Evolutionary conservation across 2,888 invertebrate species (phyloP), one percentile per base, ranked within the genome.

Genomic region (Ametastegia equiseti): DNA sequence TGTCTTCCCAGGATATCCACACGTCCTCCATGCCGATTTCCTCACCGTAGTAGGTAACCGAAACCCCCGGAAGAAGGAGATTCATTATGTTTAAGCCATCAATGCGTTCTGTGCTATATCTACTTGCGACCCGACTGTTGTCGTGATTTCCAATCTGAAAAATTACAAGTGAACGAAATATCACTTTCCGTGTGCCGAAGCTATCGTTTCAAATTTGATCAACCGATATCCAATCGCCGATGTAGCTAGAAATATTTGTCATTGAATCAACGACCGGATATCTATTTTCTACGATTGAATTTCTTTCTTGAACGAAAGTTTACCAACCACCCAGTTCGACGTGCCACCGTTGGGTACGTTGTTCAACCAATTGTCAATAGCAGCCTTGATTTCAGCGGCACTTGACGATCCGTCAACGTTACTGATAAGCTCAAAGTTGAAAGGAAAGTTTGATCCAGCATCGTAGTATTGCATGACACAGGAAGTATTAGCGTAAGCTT

Each of bases 41-140:
- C 88, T 96, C 96, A 50, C 96, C 97, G 92, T 96, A 93, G 89
- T 94, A 97, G 0, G 96, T 95, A 19, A 97, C 94, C 0, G 95
- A 94, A 0, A 95, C 95, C 47, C 97, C 97, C 0, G 97, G 97
- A 33, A 98, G 92, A 13, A 96, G 90, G 88, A 96, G 93, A 82
- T 94, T 93, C 79, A 97, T 91, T 86, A 96, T 94, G 89, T 95
- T 96, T 2, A 96, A 89, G 0, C 95, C 94, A 83, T 96, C 95
- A 0, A 95, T 94, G 87, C 95, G 93, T 85, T 94, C 93, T 1
- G 90, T 89, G 0, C 96, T 95, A 86, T 95, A 93, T 0, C 96
- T 93, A 0, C 94, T 93, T 0, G 94, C 94, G 88, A 95, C 93
- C 81, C 96, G 92, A 80, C 92, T 92, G 83, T 95, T 93, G 90